phyloP scores from a whole-genome alignment of 2,797 vertebrate species.

The Bovichtus variegatus region DNA sequence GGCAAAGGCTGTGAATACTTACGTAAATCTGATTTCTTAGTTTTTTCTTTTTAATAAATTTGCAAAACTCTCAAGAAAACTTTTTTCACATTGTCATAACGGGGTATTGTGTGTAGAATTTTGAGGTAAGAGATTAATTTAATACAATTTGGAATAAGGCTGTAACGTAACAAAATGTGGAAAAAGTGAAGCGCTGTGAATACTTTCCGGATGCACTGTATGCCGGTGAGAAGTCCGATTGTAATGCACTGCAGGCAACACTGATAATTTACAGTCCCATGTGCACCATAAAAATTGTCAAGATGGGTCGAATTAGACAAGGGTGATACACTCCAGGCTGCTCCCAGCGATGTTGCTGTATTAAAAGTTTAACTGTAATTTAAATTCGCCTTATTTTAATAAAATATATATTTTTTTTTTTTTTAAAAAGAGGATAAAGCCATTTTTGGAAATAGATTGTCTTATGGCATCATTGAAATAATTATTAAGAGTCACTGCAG shows the following conservation, averaged over 20 bases:
- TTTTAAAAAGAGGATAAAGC: background rate
- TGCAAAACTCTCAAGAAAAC: no score
- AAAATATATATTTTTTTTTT: background rate
- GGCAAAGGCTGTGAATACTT: no score
- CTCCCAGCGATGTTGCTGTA: background rate
- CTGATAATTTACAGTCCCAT: background rate
- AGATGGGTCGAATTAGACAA: background rate
- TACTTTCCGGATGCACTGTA: no score
- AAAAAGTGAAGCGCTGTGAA: no score
- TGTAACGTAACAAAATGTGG: no score
- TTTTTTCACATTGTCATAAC: no score
- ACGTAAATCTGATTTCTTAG: no score
- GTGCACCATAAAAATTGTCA: constrained; percentile 2
- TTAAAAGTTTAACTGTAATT: background rate
- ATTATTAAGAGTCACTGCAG: background rate
- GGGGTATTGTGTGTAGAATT: no score
- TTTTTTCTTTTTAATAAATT: no score
- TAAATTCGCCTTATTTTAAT: background rate
- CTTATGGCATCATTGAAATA: background rate
- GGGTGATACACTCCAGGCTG: background rate
- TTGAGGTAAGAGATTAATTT: no score
- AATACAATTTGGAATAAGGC: no score
- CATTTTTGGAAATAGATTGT: background rate
- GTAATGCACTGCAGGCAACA: constrained; percentile 2
- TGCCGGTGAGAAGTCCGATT: background rate